Percentiles rank a stretch among this genome's conserved stretches.
Conservation (phyloP, 2,797 vertebrate genomes). For the Hydrophis major region DNA sequence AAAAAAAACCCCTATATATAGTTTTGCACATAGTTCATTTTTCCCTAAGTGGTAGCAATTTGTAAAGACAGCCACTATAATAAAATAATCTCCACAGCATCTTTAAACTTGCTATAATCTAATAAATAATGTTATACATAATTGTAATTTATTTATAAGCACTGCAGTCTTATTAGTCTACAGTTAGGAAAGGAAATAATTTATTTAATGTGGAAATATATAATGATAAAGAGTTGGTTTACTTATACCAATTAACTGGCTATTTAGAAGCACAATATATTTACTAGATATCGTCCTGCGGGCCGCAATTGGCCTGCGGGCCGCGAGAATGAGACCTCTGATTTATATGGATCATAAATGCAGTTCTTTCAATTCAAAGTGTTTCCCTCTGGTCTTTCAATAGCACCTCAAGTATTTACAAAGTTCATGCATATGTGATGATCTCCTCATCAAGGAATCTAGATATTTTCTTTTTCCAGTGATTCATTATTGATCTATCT, state of each 20-base stretch:
- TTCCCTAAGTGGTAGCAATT: not conserved
- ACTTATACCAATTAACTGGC: not conserved
- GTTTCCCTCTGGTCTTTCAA: not conserved
- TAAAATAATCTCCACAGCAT: not conserved
- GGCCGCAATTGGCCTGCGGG: too few species aligned
- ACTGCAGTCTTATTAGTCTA: not conserved
- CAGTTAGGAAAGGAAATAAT: slow-evolving; percentile 5
- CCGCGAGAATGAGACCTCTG: too few species aligned
- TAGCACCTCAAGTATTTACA: not conserved
- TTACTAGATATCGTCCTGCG: not conserved
- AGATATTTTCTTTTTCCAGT: not conserved
- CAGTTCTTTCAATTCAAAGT: not conserved
- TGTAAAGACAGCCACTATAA: not conserved
- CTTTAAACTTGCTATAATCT: not conserved
- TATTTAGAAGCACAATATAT: not conserved
- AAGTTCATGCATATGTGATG: not conserved
- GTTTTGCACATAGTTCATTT: not conserved
- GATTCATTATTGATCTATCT: not conserved
- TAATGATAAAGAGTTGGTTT: not conserved
- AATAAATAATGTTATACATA: not conserved
- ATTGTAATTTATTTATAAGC: not conserved
- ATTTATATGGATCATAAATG: not conserved
- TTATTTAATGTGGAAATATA: slow-evolving; percentile 1
- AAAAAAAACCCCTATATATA: not conserved
- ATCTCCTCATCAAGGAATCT: not conserved